phyloP scores from a whole-genome alignment of 2,888 invertebrate genomes.

The Acanthopleura granulata region DNA sequence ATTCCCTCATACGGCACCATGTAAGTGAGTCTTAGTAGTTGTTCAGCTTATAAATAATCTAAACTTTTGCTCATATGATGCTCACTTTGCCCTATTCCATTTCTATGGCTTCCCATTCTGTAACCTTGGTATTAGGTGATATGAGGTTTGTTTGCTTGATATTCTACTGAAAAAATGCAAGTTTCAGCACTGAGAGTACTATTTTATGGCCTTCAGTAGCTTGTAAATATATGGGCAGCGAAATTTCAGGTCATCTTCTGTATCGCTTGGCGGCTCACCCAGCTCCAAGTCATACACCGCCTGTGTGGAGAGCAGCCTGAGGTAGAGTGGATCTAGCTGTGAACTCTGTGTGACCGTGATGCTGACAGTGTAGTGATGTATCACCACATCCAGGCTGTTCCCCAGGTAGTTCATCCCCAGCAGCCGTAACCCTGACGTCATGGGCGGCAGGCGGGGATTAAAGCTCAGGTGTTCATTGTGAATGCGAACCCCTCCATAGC shows the following conservation, averaged over 20 bases:
- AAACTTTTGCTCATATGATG: too few relatives aligned
- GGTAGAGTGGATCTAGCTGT: neutral
- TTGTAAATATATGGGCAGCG: neutral
- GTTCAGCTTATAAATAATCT: too few relatives aligned
- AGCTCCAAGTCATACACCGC: neutral
- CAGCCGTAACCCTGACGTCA: constrained; percentile 12
- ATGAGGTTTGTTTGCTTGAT: too few relatives aligned
- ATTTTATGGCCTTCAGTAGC: too few relatives aligned
- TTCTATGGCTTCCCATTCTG: too few relatives aligned
- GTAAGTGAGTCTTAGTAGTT: too few relatives aligned
- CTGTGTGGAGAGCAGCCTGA: neutral
- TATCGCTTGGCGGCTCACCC: neutral
- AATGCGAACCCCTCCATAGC: constrained; percentile 63
- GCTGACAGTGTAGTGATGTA: neutral
- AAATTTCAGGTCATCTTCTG: neutral
- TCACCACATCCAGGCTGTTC: neutral
- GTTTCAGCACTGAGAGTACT: too few relatives aligned
- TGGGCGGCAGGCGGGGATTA: constrained; percentile 42
- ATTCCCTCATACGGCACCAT: too few relatives aligned
- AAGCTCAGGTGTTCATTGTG: constrained; percentile 28
- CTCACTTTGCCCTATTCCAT: too few relatives aligned
- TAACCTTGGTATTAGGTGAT: too few relatives aligned
- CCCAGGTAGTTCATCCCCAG: constrained; percentile 9
- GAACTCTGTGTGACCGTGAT: neutral
- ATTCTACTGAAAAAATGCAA: too few relatives aligned